These are phyloP conservation scores for Drosophila takahashii DNA, from an alignment of 1,140 invertebrate genomes.

Conservation along the genomic window DNA sequence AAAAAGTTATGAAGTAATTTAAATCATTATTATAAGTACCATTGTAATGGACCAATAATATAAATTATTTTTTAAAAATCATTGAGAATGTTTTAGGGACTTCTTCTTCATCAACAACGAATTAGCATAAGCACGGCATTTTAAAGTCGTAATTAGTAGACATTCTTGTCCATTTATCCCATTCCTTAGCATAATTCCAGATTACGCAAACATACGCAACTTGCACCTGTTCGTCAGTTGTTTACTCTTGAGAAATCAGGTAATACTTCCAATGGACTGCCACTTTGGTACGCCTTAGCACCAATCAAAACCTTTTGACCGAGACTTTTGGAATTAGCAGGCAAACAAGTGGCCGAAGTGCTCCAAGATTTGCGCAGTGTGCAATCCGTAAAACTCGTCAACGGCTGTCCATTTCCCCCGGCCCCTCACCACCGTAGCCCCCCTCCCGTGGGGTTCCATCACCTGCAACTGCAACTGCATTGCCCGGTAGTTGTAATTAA, in stretches of 20 bases:
- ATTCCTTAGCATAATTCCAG: conserved; percentile 25
- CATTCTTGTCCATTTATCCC: conserved; percentile 17
- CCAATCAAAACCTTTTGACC: conserved; percentile 54
- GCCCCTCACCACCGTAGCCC: neutral
- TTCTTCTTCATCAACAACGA: neutral
- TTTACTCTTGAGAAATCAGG: conserved; percentile 31
- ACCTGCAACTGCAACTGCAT: conserved; percentile 10
- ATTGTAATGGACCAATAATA: too few species aligned
- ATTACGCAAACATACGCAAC: conserved; percentile 19
- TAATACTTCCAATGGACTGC: conserved; percentile 32
- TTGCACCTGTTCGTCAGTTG: conserved; percentile 25
- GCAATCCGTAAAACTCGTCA: conserved; percentile 62
- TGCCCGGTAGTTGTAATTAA: conserved; percentile 77
- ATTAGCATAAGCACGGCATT: conserved; percentile 1
- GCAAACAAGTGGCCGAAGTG: conserved; percentile 47
- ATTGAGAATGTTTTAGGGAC: too few species aligned
- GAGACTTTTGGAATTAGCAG: conserved; percentile 56
- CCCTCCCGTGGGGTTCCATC: neutral
- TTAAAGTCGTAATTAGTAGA: conserved; percentile 13
- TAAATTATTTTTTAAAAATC: too few species aligned
- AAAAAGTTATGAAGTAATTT: neutral
- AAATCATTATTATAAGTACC: too few species aligned
- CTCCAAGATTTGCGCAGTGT: conserved; percentile 35
- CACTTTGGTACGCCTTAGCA: conserved; percentile 45
- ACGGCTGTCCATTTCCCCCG: conserved; percentile 37